A percentile compares a stretch with the other conserved stretches of the same genome.
These are phyloP conservation scores for Mesorhabditis spiculigera DNA, from an alignment of 2,888 invertebrate genomes.

Conservation along the genomic window DNA sequence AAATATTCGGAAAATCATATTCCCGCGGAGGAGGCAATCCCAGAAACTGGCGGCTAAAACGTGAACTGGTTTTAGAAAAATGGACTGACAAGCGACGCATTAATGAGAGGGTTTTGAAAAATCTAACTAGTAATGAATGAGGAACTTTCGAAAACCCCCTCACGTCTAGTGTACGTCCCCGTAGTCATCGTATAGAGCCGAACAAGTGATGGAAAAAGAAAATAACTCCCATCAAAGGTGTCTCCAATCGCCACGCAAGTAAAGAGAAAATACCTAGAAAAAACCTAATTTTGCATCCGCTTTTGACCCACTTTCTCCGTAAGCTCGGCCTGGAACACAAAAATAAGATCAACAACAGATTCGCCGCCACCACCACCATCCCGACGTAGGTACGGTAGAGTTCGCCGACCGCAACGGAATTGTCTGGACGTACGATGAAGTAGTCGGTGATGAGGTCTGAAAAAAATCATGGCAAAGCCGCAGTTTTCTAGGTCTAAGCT, in stretches of 20 bases:
- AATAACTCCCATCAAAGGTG: background rate
- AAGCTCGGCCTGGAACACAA: background rate
- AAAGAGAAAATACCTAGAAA: background rate
- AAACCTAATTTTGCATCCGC: background rate
- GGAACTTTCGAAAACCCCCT: background rate
- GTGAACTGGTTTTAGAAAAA: background rate
- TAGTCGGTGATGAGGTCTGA: background rate
- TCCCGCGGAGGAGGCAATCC: background rate
- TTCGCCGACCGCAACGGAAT: background rate
- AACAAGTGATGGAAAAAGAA: background rate
- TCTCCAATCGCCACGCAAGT: background rate
- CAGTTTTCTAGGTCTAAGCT: no score
- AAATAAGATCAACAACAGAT: constrained; percentile 1
- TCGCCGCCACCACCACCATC: background rate
- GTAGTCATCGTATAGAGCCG: constrained; percentile 2
- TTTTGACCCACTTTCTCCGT: background rate
- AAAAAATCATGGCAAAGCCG: background rate
- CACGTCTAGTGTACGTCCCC: background rate
- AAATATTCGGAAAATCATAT: background rate
- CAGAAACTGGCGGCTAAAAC: background rate
- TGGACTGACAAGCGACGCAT: no score
- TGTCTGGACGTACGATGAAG: background rate
- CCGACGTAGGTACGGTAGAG: constrained; percentile 2
- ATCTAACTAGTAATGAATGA: background rate
- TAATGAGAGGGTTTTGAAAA: background rate